These are phyloP conservation scores for Poecilus cupreus DNA, from an alignment of 2,888 invertebrate species.

Conservation along the genomic window DNA sequence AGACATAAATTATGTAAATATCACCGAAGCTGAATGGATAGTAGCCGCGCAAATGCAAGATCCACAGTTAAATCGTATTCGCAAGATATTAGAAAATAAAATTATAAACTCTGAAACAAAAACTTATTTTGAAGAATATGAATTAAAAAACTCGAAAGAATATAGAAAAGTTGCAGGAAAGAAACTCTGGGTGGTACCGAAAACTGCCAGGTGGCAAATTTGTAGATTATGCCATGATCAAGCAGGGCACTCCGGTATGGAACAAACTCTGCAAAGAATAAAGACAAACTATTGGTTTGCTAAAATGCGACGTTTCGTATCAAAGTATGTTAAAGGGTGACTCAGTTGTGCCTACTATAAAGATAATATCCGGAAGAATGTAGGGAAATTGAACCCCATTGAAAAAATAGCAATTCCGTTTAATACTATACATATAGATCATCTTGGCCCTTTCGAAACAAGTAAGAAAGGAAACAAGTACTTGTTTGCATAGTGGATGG, in stretches of 20 bases:
- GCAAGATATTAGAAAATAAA: not conserved
- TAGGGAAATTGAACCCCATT: constrained; percentile 44
- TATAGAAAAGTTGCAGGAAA: too few species aligned
- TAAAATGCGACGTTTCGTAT: too few species aligned
- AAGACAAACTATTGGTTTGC: too few species aligned
- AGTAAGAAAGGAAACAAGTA: constrained; percentile 63
- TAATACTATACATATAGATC: constrained; percentile 61
- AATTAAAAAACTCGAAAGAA: too few species aligned
- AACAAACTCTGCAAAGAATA: too few species aligned
- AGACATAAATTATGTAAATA: constrained; percentile 23
- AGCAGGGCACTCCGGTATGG: too few species aligned
- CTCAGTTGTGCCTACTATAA: too few species aligned
- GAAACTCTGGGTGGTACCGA: too few species aligned
- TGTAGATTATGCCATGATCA: too few species aligned
- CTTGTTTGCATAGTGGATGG: constrained; percentile 63
- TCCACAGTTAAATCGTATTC: not conserved
- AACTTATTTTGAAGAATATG: not conserved
- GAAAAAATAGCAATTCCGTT: constrained; percentile 11
- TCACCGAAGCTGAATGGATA: constrained; percentile 54
- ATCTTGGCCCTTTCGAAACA: constrained; percentile 65
- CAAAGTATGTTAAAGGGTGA: too few species aligned
- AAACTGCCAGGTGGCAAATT: too few species aligned
- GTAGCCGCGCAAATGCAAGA: constrained; percentile 51
- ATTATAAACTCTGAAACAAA: not conserved
- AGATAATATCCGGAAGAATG: not conserved